Conservation (phyloP, 2,113 vertebrate species). For the Lagopus muta region DNA sequence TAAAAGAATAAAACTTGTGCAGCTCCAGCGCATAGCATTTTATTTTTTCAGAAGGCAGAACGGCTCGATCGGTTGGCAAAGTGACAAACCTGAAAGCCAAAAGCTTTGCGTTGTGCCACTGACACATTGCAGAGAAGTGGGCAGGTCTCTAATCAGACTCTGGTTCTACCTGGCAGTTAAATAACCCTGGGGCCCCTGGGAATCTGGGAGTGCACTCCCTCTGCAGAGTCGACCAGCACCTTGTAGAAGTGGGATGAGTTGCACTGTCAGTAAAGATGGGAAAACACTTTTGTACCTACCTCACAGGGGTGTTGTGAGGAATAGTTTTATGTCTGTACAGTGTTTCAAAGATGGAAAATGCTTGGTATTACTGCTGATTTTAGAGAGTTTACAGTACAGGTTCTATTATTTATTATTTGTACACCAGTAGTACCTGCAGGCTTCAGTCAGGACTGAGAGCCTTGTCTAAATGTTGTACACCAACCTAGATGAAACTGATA, state of each 20-base stretch:
- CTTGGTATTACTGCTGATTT: conserved; percentile 21
- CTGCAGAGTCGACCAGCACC: conserved; percentile 26
- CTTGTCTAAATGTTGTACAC: conserved; percentile 20
- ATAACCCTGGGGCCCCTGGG: background rate
- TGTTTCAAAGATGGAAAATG: conserved; percentile 39
- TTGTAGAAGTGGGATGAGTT: conserved; percentile 23
- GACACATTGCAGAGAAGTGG: background rate
- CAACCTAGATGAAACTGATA: background rate
- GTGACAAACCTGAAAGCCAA: background rate
- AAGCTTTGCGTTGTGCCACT: background rate
- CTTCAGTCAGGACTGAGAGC: conserved; percentile 50
- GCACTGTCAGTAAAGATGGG: background rate
- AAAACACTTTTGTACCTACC: conserved; percentile 46
- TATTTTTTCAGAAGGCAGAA: background rate
- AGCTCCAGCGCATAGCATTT: background rate
- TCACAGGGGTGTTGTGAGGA: conserved; percentile 72
- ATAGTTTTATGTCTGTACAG: conserved; percentile 49
- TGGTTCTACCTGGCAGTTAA: background rate
- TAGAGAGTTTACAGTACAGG: conserved; percentile 47
- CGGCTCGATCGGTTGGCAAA: background rate
- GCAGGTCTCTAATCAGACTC: background rate
- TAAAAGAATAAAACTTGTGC: background rate
- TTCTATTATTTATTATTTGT: conserved; percentile 64
- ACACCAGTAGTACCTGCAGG: conserved; percentile 1
- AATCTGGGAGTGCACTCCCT: background rate